Base-by-base conservation (phyloP, 2,888 invertebrate species). In the Drosophila leonis region DNA sequence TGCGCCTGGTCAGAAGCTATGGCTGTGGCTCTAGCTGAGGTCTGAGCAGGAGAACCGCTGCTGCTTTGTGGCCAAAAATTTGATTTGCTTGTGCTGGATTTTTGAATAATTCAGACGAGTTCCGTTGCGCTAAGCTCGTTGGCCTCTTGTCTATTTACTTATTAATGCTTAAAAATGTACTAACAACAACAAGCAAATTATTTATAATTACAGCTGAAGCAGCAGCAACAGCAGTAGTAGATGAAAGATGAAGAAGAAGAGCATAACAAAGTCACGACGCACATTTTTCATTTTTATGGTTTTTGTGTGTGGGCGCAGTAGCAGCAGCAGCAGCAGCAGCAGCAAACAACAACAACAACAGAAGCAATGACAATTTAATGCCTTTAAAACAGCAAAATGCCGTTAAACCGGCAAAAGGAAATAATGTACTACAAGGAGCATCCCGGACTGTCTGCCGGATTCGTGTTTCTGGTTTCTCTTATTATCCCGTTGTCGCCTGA, bases 401-500 rank as follows among this genome's bases (percentile, higher is more conserved):
- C 88, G 88, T 88, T 90, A 86, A 87, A 78, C 57, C 75, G 66
- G 49, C 52, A 54, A 83, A 88, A 82, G 79, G 65, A 84, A 72
- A 74, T 64, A 75, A 65, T 51, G 55, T 55, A 73, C 69, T 70
- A 71, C 59, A 63, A 72, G 72, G 48, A 59, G 44, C 37, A 57
- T 63, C 44, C 48, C 41, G 56, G 46, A 63, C 48, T 82, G 72
- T 88, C 85, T 70, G 68, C 52, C 55, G 76, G 69, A 79, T 54
- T 71, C 61, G 60, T 46, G 75, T 68, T 74, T 80, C 77, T 78
- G 80, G 78, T 80, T 70, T 69, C 72, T 69, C 78, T 84, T 80
- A 84, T 86, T 89, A 84, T 86, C 85, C 85, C 78, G 80, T 84
- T 85, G 89, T 88, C 85, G 85, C 75, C 86, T 82, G 90, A 89